A percentile compares a stretch with the other conserved stretches of the same genome.
These are phyloP conservation scores for Lumbricus terrestris DNA, from an alignment of 2,888 invertebrate species.

Conservation along the genomic window DNA sequence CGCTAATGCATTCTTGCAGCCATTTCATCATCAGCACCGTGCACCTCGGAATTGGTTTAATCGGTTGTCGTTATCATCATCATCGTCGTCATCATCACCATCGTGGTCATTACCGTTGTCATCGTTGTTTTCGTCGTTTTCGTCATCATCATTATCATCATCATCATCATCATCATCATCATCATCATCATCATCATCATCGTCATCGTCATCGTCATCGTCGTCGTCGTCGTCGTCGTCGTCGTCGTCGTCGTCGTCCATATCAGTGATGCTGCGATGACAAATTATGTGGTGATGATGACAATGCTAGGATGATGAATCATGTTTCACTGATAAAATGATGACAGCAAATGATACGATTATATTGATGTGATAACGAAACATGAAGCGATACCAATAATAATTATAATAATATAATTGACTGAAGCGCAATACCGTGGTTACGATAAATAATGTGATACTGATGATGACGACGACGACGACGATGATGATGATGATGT, in stretches of 20 bases:
- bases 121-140: background rate
- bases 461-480: background rate
- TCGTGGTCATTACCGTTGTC: background rate
- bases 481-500: background rate
- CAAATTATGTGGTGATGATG: background rate
- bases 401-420: too few relatives aligned
- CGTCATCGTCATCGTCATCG: background rate
- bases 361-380: too few relatives aligned
- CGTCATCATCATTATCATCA: background rate
- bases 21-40: background rate
- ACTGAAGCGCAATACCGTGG: too few relatives aligned
- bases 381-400: too few relatives aligned
- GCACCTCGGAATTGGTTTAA: too few relatives aligned
- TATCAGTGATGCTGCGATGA: too few relatives aligned
- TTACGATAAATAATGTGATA: background rate
- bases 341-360: too few relatives aligned
- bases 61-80: background rate
- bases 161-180: conserved; percentile 17
- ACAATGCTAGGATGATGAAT: background rate
- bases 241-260: background rate
- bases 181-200: background rate
- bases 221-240: conserved; percentile 8
- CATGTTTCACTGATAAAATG: background rate
- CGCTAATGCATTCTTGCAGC: background rate
- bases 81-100: conserved; percentile 11